phyloP scores from a whole-genome alignment of 2,888 invertebrate species.

The Phyllotreta striolata region DNA sequence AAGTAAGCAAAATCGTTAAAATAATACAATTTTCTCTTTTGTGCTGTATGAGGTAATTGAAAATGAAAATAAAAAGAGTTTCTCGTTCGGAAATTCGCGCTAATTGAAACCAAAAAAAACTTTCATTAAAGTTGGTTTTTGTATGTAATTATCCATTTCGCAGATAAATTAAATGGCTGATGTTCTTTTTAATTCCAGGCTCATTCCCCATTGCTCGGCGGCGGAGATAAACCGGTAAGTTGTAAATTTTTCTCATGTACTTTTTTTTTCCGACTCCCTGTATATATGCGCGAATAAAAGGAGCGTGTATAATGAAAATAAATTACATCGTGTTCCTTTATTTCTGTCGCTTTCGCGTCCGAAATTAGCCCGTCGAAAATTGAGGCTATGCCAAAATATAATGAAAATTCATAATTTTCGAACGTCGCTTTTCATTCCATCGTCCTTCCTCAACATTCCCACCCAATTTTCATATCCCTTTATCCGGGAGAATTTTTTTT shows the following conservation, averaged over 20 bases:
- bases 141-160: background rate
- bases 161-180: background rate
- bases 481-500: no score
- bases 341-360: background rate
- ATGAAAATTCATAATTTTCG: conserved; percentile 9
- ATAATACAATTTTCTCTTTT: no score
- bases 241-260: no score
- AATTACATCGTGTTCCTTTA: conserved; percentile 19
- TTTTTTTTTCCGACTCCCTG: no score
- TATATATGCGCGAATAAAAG: conserved; percentile 1
- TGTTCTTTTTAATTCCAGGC: conserved; percentile 66
- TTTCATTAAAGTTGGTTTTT: conserved; percentile 6
- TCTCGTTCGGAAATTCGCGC: no score
- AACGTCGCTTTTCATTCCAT: background rate
- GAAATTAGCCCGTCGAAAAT: conserved; percentile 11
- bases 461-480: background rate
- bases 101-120: background rate
- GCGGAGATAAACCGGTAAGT: conserved; percentile 69
- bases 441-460: conserved; percentile 8
- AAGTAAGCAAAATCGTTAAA: no score
- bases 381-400: conserved; percentile 6
- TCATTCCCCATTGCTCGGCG: conserved; percentile 71
- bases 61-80: no score
- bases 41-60: no score
- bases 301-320: conserved; percentile 16